Conservation (phyloP, 1,140 invertebrate species). For the Kradibia gibbosae region DNA sequence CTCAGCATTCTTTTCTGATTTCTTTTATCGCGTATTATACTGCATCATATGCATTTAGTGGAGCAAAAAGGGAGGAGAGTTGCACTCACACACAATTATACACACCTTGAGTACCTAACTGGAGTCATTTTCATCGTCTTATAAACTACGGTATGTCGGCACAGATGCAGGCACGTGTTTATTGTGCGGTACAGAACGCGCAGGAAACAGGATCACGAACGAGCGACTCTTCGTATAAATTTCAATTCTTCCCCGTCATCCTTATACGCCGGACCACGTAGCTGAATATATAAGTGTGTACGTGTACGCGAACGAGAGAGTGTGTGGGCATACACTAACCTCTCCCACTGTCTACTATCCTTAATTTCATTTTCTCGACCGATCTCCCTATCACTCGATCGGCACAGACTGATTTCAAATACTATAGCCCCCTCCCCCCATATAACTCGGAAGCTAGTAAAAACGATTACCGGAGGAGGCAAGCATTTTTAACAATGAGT, state of each 20-base stretch:
- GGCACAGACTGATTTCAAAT: constrained; percentile 58
- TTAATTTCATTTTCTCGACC: not conserved
- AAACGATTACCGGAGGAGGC: not conserved
- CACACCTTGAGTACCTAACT: not conserved
- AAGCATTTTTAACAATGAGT: constrained; percentile 2
- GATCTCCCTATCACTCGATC: constrained; percentile 51
- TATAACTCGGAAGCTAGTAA: constrained; percentile 3
- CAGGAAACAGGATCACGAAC: constrained; percentile 19
- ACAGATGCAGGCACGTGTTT: not conserved
- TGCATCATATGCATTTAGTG: not conserved
- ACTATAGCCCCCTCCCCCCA: constrained; percentile 22
- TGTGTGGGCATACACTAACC: not conserved
- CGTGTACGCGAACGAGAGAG: too few relatives aligned
- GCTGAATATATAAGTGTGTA: too few relatives aligned
- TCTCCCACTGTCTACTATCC: not conserved
- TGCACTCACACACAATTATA: too few relatives aligned
- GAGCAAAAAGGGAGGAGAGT: not conserved
- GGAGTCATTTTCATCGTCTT: not conserved
- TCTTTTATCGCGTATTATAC: constrained; percentile 35
- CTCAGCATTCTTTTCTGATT: constrained; percentile 20
- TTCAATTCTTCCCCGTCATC: constrained; percentile 23
- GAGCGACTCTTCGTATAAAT: constrained; percentile 22
- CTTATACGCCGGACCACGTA: constrained; percentile 16
- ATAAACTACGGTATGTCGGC: too few relatives aligned
- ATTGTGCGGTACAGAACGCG: not conserved